Evolutionary conservation across 2,888 invertebrate genomes (phyloP).

Genomic region (Eucriotettix oculatus): DNA sequence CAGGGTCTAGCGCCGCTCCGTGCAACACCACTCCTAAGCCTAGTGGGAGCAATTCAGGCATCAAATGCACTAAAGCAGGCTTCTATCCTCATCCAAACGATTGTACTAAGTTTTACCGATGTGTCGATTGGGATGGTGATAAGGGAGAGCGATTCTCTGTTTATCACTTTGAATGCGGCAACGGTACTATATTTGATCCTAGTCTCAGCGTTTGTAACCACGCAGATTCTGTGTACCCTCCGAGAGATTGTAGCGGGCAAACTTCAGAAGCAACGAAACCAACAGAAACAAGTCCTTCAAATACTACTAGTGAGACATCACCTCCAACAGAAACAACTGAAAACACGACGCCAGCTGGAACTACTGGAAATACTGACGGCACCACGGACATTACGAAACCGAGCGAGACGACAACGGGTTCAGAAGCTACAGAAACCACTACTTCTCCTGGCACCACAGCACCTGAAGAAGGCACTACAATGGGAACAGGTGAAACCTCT

Average conservation of each 20-base stretch:
- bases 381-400: background rate
- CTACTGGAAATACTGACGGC: background rate
- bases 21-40: background rate
- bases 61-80: conserved; percentile 44
- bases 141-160: conserved; percentile 36
- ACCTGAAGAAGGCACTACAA: background rate
- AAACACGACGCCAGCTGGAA: too few species aligned
- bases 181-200: conserved; percentile 57
- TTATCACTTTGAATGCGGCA: conserved; percentile 47
- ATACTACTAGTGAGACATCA: background rate
- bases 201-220: conserved; percentile 48
- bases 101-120: conserved; percentile 62
- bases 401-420: background rate
- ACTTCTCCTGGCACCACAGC: background rate
- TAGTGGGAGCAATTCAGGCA: conserved; percentile 3
- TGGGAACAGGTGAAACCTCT: background rate
- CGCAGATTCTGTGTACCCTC: conserved; percentile 45
- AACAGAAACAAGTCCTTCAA: background rate
- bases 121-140: conserved; percentile 45
- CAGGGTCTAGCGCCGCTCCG: background rate
- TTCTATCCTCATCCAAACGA: conserved; percentile 50
- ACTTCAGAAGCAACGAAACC: background rate
- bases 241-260: conserved; percentile 18
- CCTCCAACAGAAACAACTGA: background rate
- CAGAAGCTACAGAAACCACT: background rate